Evolutionary conservation across 2,113 vertebrate species (phyloP).

Genomic region (Numida meleagris): DNA sequence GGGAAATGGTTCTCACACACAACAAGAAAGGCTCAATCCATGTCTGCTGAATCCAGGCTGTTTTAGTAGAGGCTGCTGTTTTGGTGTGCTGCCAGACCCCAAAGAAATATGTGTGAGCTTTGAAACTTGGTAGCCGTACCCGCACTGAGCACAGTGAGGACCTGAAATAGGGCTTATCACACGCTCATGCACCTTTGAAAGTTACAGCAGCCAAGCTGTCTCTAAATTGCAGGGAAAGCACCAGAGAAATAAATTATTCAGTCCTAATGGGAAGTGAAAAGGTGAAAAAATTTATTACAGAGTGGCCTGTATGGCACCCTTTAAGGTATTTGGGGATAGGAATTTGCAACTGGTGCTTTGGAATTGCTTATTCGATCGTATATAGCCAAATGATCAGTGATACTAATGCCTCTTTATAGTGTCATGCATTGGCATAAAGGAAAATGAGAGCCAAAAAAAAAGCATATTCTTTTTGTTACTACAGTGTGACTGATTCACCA

Average conservation of each 20-base stretch:
- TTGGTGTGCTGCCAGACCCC: constrained; percentile 48
- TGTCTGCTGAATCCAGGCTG: background rate
- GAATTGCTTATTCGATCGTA: background rate
- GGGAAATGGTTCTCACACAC: constrained; percentile 53
- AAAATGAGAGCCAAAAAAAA: background rate
- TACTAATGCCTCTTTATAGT: background rate
- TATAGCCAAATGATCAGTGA: background rate
- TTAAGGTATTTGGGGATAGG: background rate
- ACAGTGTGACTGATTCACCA: background rate
- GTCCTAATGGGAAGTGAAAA: background rate
- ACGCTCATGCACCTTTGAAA: background rate
- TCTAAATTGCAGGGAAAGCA: background rate
- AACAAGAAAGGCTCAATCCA: constrained; percentile 50
- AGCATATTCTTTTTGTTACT: background rate
- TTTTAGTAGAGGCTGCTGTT: background rate
- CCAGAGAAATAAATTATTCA: constrained; percentile 29
- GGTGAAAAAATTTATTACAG: background rate
- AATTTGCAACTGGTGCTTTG: background rate
- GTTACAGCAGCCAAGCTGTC: background rate
- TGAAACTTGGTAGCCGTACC: background rate
- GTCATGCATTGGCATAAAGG: background rate
- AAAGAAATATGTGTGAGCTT: constrained; percentile 10
- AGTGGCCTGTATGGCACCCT: background rate
- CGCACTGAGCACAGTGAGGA: background rate
- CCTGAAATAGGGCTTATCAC: background rate